Conservation (phyloP, 2,797 vertebrate species). For the Melopsittacus undulatus region DNA sequence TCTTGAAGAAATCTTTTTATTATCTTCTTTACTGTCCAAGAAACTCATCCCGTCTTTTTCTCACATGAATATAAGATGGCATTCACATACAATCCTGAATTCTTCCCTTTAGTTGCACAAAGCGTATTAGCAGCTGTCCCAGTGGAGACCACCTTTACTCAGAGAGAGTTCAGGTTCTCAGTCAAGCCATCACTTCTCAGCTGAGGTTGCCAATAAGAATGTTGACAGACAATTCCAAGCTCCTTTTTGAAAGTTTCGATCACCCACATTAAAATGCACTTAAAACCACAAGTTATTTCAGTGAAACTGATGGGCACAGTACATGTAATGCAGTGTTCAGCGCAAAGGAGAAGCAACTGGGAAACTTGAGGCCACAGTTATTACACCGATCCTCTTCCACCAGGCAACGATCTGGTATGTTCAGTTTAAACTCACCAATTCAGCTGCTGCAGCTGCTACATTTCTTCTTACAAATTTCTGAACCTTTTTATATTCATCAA, state of each 20-base stretch:
- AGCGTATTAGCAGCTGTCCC: not conserved
- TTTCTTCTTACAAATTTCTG: not conserved
- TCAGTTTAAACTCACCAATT: not conserved
- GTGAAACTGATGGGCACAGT: not conserved
- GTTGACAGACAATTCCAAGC: not conserved
- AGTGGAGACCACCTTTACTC: not conserved
- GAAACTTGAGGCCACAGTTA: not conserved
- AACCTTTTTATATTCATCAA: not conserved
- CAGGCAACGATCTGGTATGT: not conserved
- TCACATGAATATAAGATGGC: not conserved
- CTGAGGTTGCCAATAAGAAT: not conserved
- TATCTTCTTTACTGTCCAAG: not conserved
- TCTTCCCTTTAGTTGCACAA: not conserved
- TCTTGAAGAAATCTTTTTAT: constrained; percentile 2
- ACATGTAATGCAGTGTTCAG: fast-evolving
- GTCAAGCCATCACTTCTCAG: not conserved
- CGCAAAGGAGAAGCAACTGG: not conserved
- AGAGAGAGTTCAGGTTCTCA: not conserved
- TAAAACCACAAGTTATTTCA: not conserved
- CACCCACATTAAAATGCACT: not conserved
- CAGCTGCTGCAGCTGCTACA: not conserved
- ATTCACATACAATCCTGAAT: not conserved
- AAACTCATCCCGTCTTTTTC: not conserved
- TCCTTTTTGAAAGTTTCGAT: not conserved
- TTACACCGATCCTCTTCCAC: not conserved